Evolutionary conservation across 2,113 vertebrate genomes (phyloP), one percentile per base, ranked within the genome.

Genomic region (Siniperca chuatsi): DNA sequence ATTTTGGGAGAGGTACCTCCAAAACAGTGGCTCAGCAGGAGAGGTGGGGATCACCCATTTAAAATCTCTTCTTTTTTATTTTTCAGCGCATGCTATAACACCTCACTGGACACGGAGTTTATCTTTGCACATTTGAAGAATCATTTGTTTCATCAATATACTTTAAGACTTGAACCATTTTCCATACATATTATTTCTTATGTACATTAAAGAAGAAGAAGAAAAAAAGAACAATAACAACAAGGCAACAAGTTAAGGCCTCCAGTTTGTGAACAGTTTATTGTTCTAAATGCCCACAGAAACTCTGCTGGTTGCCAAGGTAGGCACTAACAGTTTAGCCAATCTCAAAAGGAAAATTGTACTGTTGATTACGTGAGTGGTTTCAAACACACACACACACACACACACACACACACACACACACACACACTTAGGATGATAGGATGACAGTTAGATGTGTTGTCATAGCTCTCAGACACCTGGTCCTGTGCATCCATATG

Each of bases 401-500:
- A 46, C 33, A 54, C n/a, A 70, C 65, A 71, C 58, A 66, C n/a
- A n/a, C n/a, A n/a, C n/a, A n/a, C 13, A 50, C 55, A 70, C 77
- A 75, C 76, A 77, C 40, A 71, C 40, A 71, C 42, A 82, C 61
- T 60, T 61, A 55, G 9, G 16, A 46, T 83, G 76, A 85, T n/a
- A 78, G 72, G 77, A 74, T 73, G 83, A 60, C 86, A 79, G 71
- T 90, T 92, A 82, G 62, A 87, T 29, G 76, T 83, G 81, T 81
- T 81, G 79, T 85, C 79, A 85, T 62, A 37, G 79, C 60, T 75
- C 78, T 65, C 48, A 79, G 75, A 92, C 86, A 89, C 83, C 89
- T 91, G 86, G 68, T 75, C 67, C 16, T 65, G 29, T 72, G 76
- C 1, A 29, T 86, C 91, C 86, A 92, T 91, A 81, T 89, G 90